Base-by-base conservation (phyloP, 2,113 vertebrate genomes). In the Saccopteryx leptura region DNA sequence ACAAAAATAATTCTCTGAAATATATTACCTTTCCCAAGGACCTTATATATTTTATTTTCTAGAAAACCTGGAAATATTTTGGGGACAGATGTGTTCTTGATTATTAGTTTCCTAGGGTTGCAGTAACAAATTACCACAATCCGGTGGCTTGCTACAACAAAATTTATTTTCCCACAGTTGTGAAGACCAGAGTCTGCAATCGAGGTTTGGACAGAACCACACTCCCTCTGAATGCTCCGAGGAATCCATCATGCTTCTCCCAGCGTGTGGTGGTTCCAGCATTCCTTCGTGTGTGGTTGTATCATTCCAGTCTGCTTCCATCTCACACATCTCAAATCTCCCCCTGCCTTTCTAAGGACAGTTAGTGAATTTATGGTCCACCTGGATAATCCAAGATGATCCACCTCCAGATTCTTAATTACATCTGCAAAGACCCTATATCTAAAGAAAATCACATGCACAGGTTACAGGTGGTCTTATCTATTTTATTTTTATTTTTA, bases 1-100 rank as follows among this genome's bases (percentile, higher is more conserved):
- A 50, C 80, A 82, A 79, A 61, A 61, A 58, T 52, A 52, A 48
- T 65, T 92, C 69, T 74, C 23, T 95, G 75, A 92, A 96, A 88
- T 90, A 74, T 15, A 31, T 74, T 69, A 81, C 31, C 10, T 92
- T 82, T 84, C 71, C 66, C 50, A 75, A 92, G 19, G 54, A 81
- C 28, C 31, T 76, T 28, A 69, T n/a, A 19, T 56, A 65, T 50
- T 74, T 88, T 91, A 69, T 46, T 96, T 96, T 96, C 65, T 91
- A 75, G 15, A 26, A 88, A 79, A 0, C 48, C 39, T 4, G 1
- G 76, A 90, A 87, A 82, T 88, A 81, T 63, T 74, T 19, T 63
- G 48, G 13, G 15, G 33, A 84, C 21, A n/a, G 74, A 61, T 14
- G 69, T 78, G 87, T 96, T 92, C 52, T 87, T 56, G 2, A 24